phyloP scores from a whole-genome alignment of 2,113 vertebrate species.

The Brienomyrus brachyistius region DNA sequence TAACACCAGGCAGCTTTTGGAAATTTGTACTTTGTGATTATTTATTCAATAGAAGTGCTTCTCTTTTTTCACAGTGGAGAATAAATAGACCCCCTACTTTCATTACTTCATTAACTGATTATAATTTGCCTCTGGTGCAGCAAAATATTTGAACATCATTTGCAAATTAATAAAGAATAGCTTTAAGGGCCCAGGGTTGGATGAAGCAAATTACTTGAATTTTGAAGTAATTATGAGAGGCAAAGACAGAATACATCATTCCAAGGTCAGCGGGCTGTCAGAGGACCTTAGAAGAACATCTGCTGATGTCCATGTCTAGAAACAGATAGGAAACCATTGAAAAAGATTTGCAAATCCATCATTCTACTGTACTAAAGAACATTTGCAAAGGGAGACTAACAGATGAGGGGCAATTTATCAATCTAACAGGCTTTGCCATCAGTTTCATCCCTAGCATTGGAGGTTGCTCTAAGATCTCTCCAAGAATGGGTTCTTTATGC shows the following conservation, averaged over 20 bases:
- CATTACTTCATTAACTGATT: not conserved
- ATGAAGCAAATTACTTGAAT: not conserved
- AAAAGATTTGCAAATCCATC: not conserved
- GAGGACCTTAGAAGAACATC: not conserved
- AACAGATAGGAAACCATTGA: not conserved
- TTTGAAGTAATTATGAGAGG: not conserved
- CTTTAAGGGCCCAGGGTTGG: not conserved
- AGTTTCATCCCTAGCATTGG: not conserved
- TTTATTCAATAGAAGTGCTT: not conserved
- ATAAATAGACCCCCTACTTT: not conserved
- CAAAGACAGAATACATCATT: not conserved
- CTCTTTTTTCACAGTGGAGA: not conserved
- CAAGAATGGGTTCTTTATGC: not conserved
- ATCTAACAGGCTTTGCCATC: not conserved
- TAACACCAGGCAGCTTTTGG: not conserved
- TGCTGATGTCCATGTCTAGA: not conserved
- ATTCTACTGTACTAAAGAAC: not conserved
- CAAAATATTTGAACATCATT: not conserved
- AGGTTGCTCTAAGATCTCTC: not conserved
- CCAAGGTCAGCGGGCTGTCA: not conserved
- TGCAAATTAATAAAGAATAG: not conserved
- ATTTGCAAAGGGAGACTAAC: not conserved
- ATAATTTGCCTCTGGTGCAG: not conserved
- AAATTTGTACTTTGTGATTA: not conserved
- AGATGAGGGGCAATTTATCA: not conserved